Evolutionary conservation across 2,113 vertebrate genomes (phyloP).

Genomic region (Drymodes brunneopygia): DNA sequence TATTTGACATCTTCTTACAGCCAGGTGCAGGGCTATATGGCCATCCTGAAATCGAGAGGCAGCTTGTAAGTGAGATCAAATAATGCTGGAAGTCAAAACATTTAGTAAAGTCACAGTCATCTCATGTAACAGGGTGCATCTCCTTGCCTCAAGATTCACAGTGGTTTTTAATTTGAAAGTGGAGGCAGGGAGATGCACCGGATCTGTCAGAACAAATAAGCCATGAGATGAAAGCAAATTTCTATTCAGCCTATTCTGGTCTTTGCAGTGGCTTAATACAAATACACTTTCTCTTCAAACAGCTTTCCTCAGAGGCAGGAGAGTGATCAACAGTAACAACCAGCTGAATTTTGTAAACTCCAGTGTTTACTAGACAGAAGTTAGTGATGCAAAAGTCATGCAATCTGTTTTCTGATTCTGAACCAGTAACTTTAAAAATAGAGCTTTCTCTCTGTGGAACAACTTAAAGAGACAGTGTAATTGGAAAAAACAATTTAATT

Average conservation of each 20-base stretch:
- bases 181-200: not conserved
- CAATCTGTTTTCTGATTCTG: not conserved
- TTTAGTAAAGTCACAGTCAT: not conserved
- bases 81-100: not conserved
- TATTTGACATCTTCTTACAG: conserved; percentile 90
- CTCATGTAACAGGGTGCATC: not conserved
- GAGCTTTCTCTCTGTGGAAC: not conserved
- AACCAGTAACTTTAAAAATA: not conserved
- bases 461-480: not conserved
- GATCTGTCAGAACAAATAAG: not conserved
- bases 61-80: not conserved
- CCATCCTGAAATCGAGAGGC: conserved; percentile 80
- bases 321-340: not conserved
- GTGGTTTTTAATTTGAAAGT: not conserved
- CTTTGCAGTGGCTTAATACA: not conserved
- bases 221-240: not conserved
- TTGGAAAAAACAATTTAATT: not conserved
- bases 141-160: not conserved
- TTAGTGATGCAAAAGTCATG: not conserved
- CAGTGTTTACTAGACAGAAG: not conserved
- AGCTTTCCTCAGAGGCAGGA: not conserved
- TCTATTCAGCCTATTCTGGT: not conserved
- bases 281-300: not conserved
- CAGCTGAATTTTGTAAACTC: not conserved
- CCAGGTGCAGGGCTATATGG: conserved; percentile 93